These are phyloP conservation scores for Azemiops feae DNA, from an alignment of 2,113 vertebrate genomes.

Conservation along the genomic window DNA sequence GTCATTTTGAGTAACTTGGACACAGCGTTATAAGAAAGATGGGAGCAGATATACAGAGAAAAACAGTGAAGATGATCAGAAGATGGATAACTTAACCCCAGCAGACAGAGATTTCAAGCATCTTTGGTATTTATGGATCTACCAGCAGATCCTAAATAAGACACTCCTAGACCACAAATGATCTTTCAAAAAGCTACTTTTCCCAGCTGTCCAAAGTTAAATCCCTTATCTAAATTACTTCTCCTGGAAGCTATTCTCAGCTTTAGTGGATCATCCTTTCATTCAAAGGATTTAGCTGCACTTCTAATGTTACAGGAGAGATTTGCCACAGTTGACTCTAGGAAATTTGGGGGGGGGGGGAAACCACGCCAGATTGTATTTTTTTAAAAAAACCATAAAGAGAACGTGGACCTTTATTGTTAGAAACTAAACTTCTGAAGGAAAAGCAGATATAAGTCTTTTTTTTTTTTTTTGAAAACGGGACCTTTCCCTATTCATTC, in stretches of 20 bases:
- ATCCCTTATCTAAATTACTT: background rate
- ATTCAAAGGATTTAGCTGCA: background rate
- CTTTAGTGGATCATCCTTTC: background rate
- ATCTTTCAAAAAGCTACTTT: background rate
- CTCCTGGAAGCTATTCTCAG: background rate
- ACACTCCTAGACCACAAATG: background rate
- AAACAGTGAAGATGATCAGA: background rate
- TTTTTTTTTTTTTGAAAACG: background rate
- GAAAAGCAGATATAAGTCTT: background rate
- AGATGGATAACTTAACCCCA: background rate
- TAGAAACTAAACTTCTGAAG: background rate
- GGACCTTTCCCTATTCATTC: background rate
- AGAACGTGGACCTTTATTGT: background rate
- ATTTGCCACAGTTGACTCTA: background rate
- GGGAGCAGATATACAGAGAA: background rate
- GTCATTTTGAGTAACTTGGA: background rate
- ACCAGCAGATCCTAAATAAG: background rate
- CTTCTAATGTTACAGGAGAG: background rate
- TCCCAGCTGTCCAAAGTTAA: background rate
- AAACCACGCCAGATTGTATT: background rate
- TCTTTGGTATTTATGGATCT: background rate
- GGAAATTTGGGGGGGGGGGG: background rate
- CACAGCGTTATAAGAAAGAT: background rate
- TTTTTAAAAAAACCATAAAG: background rate
- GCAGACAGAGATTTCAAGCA: background rate